Evolutionary conservation across 2,888 invertebrate species (phyloP), one percentile per base, ranked within the genome.

Genomic region (Xylocampa areola): DNA sequence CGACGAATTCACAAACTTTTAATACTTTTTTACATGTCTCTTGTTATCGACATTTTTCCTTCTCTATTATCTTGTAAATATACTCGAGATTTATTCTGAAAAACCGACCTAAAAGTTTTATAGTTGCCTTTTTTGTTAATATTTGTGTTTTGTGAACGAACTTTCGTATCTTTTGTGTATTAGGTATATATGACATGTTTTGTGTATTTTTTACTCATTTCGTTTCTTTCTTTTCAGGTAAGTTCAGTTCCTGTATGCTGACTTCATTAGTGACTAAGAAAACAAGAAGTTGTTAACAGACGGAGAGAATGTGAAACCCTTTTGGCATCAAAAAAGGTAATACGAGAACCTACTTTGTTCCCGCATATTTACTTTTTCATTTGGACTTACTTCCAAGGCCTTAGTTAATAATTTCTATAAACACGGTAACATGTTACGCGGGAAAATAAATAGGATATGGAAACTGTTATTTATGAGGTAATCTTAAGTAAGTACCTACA

Each of bases 1-100:
- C 80, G 70, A 77, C 79, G 76, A 84, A 80, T 80, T 81, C 79
- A 66, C 75, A 75, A 84, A 86, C 80, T 85, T 87, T 82, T 79
- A 82, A 83, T 82, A 84, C 80, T 80, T 80, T 72, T 81, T 81
- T 79, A 73, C 76, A 79, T 78, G 73, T 49, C 37, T 57, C 60
- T 60, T 61, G 48, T 65, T 65, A 66, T 73, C 66, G 68, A 61
- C 47, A 53, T 54, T 72, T 72, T 65, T 63, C 29, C 40, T 53
- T 17, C 10, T 70, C 17, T 57, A 60, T 49, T 54, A 52, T 67
- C 37, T 49, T 57, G 39, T 49, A 43, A 60, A 52, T 54, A 30
- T 44, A 27, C 32, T 52, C 6, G 8, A 29, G n/a, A 17, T 53
- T 48, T 27, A 17, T 67, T 47, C 40, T 39, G 21, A 47, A 50